Evolutionary conservation across 1,140 invertebrate genomes (phyloP).

Genomic region (Caerostris darwini): DNA sequence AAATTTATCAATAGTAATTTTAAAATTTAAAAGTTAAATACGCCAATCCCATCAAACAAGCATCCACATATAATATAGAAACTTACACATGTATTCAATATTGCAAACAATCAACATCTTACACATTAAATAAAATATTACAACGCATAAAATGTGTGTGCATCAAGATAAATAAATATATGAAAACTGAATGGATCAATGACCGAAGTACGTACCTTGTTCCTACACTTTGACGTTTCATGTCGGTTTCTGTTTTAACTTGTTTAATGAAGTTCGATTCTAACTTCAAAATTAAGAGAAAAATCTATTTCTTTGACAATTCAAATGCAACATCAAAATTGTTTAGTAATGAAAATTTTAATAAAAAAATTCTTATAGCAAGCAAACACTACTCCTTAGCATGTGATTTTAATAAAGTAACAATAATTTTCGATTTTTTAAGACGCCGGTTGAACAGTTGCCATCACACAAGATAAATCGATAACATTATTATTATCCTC

Average conservation of each 20-base stretch:
- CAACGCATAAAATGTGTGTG: no score
- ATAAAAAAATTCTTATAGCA: background rate
- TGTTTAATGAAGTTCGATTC: background rate
- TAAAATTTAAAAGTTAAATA: no score
- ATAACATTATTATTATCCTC: background rate
- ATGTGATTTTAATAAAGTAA: no score
- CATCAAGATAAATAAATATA: background rate
- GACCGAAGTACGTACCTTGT: conserved; percentile 27
- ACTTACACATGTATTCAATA: no score
- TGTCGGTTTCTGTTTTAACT: conserved; percentile 35
- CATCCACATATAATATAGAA: no score
- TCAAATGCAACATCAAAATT: background rate
- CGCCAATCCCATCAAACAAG: no score
- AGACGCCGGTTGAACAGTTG: conserved; percentile 62
- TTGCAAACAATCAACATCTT: no score
- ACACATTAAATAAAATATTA: no score
- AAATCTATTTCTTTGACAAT: background rate
- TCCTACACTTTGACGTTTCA: conserved; percentile 51
- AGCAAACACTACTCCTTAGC: no score
- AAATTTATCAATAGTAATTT: no score
- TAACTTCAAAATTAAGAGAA: background rate
- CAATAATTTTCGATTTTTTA: background rate
- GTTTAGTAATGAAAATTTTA: background rate
- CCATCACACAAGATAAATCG: background rate
- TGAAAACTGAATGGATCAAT: background rate